Base-by-base conservation (phyloP, 2,888 invertebrate species). In the Aphodius granarius region DNA sequence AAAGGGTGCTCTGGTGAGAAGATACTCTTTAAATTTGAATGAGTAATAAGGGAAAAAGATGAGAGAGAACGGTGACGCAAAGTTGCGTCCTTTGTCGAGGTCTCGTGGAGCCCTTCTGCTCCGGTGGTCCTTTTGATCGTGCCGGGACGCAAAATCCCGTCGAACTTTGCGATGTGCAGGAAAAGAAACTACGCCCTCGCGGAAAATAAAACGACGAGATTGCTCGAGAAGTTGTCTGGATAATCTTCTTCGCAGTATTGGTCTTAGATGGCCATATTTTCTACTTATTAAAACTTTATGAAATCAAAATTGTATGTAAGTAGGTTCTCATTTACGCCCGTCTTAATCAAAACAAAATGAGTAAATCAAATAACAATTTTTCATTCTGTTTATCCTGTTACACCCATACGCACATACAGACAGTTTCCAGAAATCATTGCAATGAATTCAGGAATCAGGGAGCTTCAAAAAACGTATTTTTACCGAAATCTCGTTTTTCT, bases 1-100 rank as follows among this genome's bases (percentile, higher is more conserved):
- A 43, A 43, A 43, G 43, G 43, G 43, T 43, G 13, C n/a, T n/a
- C n/a, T 43, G 43, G 43, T 43, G 43, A 43, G 43, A 13, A 43
- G 43, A 43, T 43, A 81, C 81, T 81, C 78, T 81, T 78, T 79
- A 80, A 78, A 81, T 81, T 80, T 81, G 81, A 81, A 81, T 81
- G 80, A 81, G 80, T 81, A 81, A 81, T 81, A 80, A 80, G 43
- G 43, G 43, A 43, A 43, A 43, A 43, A 43, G 43, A 43, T 43
- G 43, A 43, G 43, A 43, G 43, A 43, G 43, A 0, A 3, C 43
- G 43, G 43, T 6, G 13, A 43, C 43, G 43, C 43, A 43, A 43
- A 43, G 43, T 43, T 43, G 43, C 43, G 43, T 43, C 43, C 43
- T 43, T 43, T 43, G n/a, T n/a, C n/a, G n/a, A n/a, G n/a, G n/a